These are phyloP conservation scores for Eclectus roratus DNA, from an alignment of 2,113 vertebrate species.

Conservation along the genomic window DNA sequence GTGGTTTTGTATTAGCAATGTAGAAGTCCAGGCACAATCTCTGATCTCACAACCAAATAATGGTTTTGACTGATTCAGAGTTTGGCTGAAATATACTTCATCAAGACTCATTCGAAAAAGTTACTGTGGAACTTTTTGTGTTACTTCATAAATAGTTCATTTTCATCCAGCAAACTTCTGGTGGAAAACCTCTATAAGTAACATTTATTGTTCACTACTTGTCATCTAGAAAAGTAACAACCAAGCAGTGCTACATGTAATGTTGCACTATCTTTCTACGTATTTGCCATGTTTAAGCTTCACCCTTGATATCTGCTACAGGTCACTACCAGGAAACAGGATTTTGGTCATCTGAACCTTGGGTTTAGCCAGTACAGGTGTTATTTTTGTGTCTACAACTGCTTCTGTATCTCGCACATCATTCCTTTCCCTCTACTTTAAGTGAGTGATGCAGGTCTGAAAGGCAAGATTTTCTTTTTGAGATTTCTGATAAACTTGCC, in stretches of 20 bases:
- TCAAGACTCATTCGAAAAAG: background rate
- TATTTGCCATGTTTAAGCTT: background rate
- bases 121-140: background rate
- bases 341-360: background rate
- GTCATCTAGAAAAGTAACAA: background rate
- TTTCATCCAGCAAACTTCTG: background rate
- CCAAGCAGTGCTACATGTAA: background rate
- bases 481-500: constrained; percentile 1
- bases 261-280: background rate
- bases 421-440: background rate
- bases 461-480: background rate
- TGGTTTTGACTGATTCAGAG: background rate
- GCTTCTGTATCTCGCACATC: background rate
- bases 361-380: background rate
- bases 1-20: background rate
- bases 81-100: background rate
- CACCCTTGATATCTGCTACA: background rate
- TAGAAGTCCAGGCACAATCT: background rate
- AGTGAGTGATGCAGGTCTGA: background rate
- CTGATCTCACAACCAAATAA: background rate
- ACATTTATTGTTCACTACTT: background rate
- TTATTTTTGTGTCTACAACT: background rate
- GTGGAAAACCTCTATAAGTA: background rate
- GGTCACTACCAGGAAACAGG: background rate
- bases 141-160: background rate